Evolutionary conservation across 2,113 vertebrate genomes (phyloP), one percentile per base, ranked within the genome.

Genomic region (Solenodon paradoxus): DNA sequence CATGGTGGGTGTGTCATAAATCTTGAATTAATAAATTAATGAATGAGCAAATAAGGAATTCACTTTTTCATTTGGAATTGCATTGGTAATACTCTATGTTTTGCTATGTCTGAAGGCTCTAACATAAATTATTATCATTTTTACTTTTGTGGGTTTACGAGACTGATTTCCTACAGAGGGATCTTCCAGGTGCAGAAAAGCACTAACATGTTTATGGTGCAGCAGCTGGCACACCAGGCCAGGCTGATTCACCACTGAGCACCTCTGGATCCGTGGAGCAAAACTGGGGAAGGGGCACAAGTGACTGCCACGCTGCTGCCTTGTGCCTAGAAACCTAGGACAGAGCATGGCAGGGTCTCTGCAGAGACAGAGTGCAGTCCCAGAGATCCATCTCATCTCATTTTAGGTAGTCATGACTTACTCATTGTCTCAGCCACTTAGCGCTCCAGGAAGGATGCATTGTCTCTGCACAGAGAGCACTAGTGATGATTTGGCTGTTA

Each of bases 101-200:
- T 87, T 75, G 47, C 38, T 49, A n/a, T 28, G 24, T 88, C 49
- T 93, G 63, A 89, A 95, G 55, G 64, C 71, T 91, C 96, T 66
- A 81, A 72, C 63, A 49, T 80, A 89, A 93, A 94, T 92, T 49
- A 95, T 89, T 81, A 83, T 51, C 63, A 80, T 92, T 87, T 95
- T 53, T 81, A 35, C 40, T 90, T 53, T 77, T 64, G 15, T 49
- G 55, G 82, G 64, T 49, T 94, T 93, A 90, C 61, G 59, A 53
- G 53, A 80, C 47, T 61, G 38, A 72, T 95, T 96, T 96, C 69
- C 80, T 66, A 38, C 0, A 0, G 49, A 93, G 75, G 83, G 80
- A 59, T 93, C 71, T 95, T 97, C 79, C 96, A 97, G 95, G 95
- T 96, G 80, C 59, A 83, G 53, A 47, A 87, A 92, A 97, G 64